These are phyloP conservation scores for Cassiopea xamachana DNA, from an alignment of 30 jellyfish, hydroid and myxozoan genomes.

Conservation along the genomic window DNA sequence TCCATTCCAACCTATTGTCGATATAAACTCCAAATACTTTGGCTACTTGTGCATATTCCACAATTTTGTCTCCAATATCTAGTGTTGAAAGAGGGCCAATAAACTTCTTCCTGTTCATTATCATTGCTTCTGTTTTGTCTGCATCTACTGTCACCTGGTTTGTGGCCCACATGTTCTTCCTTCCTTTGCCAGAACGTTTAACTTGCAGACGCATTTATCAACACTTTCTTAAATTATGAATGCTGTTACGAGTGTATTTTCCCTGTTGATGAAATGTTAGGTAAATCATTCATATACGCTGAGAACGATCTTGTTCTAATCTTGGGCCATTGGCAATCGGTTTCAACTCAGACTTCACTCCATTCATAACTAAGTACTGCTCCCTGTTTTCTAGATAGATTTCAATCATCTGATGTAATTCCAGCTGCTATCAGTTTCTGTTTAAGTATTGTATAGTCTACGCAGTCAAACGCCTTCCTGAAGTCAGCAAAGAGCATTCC, in stretches of 20 bases:
- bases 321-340: too few relatives aligned
- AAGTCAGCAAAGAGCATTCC: too few relatives aligned
- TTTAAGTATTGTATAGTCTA: too few relatives aligned
- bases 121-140: slow-evolving; percentile 17
- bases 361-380: too few relatives aligned
- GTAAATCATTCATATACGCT: background rate
- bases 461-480: too few relatives aligned
- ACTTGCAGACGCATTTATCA: slow-evolving; percentile 15
- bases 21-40: slow-evolving; percentile 16
- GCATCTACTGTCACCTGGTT: slow-evolving; percentile 8
- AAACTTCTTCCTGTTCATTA: slow-evolving; percentile 17
- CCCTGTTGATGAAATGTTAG: background rate
- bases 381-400: too few relatives aligned
- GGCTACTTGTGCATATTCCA: slow-evolving; percentile 8
- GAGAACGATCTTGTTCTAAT: background rate
- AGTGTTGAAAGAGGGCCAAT: slow-evolving; percentile 24
- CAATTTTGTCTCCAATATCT: background rate
- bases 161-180: background rate
- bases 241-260: slow-evolving; percentile 7
- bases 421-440: too few relatives aligned
- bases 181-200: slow-evolving; percentile 21
- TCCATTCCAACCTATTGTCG: slow-evolving; percentile 9
- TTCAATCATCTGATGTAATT: too few relatives aligned
- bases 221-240: background rate
- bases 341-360: too few relatives aligned